These are phyloP conservation scores for Gallinago undulata DNA, from an alignment of 2,113 vertebrate genomes.

Conservation along the genomic window DNA sequence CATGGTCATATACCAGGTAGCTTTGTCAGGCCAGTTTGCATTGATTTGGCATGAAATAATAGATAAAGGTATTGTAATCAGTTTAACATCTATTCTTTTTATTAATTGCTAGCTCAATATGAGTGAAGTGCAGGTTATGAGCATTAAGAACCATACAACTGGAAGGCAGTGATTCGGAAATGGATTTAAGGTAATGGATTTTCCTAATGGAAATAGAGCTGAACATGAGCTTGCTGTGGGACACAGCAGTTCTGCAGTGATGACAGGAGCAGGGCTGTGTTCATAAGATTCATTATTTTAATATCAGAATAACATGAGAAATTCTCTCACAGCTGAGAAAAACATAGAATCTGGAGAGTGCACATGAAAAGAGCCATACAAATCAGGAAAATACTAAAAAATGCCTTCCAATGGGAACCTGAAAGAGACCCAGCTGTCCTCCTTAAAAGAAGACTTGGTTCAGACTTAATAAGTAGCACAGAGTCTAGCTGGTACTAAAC, in stretches of 20 bases:
- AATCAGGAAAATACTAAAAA: background rate
- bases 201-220: background rate
- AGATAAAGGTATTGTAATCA: background rate
- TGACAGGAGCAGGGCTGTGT: background rate
- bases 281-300: background rate
- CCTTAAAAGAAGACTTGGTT: background rate
- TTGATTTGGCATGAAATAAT: background rate
- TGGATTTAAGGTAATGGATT: background rate
- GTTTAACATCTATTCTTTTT: background rate
- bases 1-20: background rate
- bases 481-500: background rate
- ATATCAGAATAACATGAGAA: background rate
- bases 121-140: background rate
- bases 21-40: background rate
- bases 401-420: background rate
- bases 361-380: background rate
- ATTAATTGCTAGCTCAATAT: background rate
- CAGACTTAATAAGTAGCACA: background rate
- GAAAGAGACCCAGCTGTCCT: background rate
- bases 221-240: background rate
- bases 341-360: background rate
- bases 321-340: conserved; percentile 11
- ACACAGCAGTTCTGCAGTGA: background rate
- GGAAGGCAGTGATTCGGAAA: background rate
- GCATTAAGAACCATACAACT: background rate